Percentiles rank a stretch among this genome's conserved stretches.
phyloP scores from a whole-genome alignment of 2,888 invertebrate genomes.

The Eupithecia exiguata region DNA sequence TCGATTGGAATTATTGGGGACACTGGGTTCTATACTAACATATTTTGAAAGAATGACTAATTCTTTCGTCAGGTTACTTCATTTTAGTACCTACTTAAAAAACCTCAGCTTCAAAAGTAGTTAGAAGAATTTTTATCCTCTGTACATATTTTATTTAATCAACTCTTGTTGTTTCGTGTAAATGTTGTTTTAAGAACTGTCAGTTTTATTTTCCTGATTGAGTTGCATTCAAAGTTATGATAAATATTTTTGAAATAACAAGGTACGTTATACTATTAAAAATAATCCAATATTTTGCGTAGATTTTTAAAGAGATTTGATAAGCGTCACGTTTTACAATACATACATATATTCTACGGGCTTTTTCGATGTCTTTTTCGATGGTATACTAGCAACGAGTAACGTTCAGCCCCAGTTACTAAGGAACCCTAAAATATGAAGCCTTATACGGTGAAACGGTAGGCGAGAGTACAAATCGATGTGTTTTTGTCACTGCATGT shows the following conservation, averaged over 20 bases:
- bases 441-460: slow-evolving; percentile 49
- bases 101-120: no score
- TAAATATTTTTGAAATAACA: not conserved
- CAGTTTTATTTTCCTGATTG: not conserved
- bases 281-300: no score
- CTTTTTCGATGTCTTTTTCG: no score
- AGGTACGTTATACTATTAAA: no score
- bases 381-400: no score
- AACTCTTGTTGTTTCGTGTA: no score
- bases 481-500: slow-evolving; percentile 37
- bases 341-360: no score
- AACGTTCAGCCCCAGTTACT: not conserved
- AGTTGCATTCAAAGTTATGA: not conserved
- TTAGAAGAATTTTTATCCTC: not conserved
- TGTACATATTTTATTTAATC: no score
- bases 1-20: not conserved
- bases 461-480: slow-evolving; percentile 46
- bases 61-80: not conserved
- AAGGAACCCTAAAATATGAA: slow-evolving; percentile 34
- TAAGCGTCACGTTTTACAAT: no score
- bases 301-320: not conserved
- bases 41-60: no score
- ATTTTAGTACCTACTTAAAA: not conserved
- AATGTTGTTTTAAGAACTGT: not conserved
- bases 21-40: not conserved